phyloP scores from a whole-genome alignment of 1,140 invertebrate species.

The Polypedilum vanderplanki region DNA sequence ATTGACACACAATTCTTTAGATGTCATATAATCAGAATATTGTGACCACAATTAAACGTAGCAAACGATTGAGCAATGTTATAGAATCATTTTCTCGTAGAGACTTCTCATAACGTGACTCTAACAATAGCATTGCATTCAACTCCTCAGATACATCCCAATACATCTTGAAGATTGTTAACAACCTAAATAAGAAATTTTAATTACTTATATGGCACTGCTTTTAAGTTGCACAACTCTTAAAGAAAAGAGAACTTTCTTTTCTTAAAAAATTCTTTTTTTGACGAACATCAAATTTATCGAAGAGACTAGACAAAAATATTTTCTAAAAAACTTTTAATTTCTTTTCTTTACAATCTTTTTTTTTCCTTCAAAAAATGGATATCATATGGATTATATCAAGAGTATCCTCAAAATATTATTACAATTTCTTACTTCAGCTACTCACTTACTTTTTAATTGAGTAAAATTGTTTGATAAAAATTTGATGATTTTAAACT shows the following conservation, averaged over 20 bases:
- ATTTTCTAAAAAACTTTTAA: not conserved
- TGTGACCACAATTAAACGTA: slow-evolving; percentile 97
- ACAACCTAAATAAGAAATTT: slow-evolving; percentile 54
- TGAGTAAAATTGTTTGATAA: not conserved
- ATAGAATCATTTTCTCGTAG: slow-evolving; percentile 99
- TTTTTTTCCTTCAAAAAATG: not conserved
- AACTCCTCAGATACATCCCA: slow-evolving; percentile 97
- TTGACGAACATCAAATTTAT: not conserved
- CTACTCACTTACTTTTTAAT: not conserved
- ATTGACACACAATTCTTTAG: slow-evolving; percentile 99
- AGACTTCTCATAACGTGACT: slow-evolving; percentile 97
- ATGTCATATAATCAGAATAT: slow-evolving; percentile 99
- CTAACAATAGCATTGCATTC: slow-evolving; percentile 98
- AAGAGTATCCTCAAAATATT: not conserved
- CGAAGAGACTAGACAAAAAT: not conserved
- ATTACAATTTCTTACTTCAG: not conserved
- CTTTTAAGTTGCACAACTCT: slow-evolving; percentile 1
- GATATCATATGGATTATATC: not conserved
- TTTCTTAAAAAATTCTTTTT: not conserved
- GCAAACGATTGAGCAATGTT: slow-evolving; percentile 89
- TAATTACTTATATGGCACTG: not conserved
- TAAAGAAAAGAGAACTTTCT: not conserved
- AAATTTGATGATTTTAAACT: not conserved
- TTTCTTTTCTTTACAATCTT: not conserved
- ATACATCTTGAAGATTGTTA: slow-evolving; percentile 95